A percentile compares a stretch with the other conserved stretches of the same genome.
Evolutionary conservation across 2,888 invertebrate genomes (phyloP).

Genomic region (Anorthoa munda): DNA sequence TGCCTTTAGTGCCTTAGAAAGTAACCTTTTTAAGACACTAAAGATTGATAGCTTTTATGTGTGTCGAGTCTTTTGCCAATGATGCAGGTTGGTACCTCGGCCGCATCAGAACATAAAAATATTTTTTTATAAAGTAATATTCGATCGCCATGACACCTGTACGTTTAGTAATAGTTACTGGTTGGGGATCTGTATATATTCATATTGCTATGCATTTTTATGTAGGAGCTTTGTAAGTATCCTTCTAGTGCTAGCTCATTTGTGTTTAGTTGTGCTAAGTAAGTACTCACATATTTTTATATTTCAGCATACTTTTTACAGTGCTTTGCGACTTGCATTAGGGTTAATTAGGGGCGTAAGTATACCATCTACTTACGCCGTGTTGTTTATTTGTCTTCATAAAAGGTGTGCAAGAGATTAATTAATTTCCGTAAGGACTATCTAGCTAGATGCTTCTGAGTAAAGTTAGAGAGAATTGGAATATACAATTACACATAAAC

Average conservation of each 20-base stretch:
- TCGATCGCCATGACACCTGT: not conserved
- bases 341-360: slow-evolving; percentile 36
- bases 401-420: not conserved
- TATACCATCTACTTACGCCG: not conserved
- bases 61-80: too few species aligned
- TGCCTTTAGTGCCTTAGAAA: too few species aligned
- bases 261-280: slow-evolving; percentile 1
- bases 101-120: too few species aligned
- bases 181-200: not conserved
- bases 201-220: slow-evolving; percentile 26
- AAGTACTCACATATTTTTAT: slow-evolving; percentile 24
- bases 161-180: slow-evolving; percentile 1
- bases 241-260: slow-evolving; percentile 1
- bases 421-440: not conserved
- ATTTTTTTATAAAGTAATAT: not conserved
- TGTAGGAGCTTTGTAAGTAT: slow-evolving; percentile 3
- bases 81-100: too few species aligned
- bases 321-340: slow-evolving; percentile 42
- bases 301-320: slow-evolving; percentile 16
- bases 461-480: not conserved
- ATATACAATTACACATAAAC: not conserved
- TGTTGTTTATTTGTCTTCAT: slow-evolving; percentile 12
- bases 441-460: not conserved
- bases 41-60: too few species aligned
- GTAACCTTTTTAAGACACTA: too few species aligned